phyloP scores from a whole-genome alignment of 30 jellyfish, hydroid and myxozoan species.

The Pseudorhiza aurosa region DNA sequence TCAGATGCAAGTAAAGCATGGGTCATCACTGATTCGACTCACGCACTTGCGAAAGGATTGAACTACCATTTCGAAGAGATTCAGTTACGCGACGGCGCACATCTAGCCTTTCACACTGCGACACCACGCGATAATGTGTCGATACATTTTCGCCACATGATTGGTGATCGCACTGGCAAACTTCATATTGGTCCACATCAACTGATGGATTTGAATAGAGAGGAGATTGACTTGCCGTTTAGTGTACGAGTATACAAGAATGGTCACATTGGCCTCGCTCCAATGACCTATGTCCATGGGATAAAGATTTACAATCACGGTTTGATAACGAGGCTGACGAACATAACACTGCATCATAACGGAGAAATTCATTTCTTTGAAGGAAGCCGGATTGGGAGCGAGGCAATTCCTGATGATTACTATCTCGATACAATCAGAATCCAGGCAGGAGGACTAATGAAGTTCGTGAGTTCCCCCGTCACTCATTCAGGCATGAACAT shows the following conservation, averaged over 20 bases:
- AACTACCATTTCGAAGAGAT: conserved; percentile 71
- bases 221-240: conserved; percentile 64
- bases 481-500: conserved; percentile 67
- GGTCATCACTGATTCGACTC: conserved; percentile 59
- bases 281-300: conserved; percentile 66
- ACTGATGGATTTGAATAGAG: conserved; percentile 45
- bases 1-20: conserved; percentile 54
- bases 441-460: conserved; percentile 69
- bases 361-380: conserved; percentile 51
- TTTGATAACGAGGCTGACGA: conserved; percentile 17
- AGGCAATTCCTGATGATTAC: conserved; percentile 37
- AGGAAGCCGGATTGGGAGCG: conserved; percentile 61
- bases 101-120: conserved; percentile 42
- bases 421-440: conserved; percentile 31
- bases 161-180: conserved; percentile 64
- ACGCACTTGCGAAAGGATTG: conserved; percentile 39
- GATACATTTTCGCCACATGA: conserved; percentile 54
- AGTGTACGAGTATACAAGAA: conserved; percentile 26
- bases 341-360: conserved; percentile 65
- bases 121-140: conserved; percentile 12
- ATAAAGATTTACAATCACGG: conserved; percentile 55
- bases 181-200: conserved; percentile 60
- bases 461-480: conserved; percentile 50
- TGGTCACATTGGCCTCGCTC: conserved; percentile 68
- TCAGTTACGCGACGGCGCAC: conserved; percentile 49